phyloP scores from a whole-genome alignment of 2,113 vertebrate species.

The Thalassarche chlororhynchos region DNA sequence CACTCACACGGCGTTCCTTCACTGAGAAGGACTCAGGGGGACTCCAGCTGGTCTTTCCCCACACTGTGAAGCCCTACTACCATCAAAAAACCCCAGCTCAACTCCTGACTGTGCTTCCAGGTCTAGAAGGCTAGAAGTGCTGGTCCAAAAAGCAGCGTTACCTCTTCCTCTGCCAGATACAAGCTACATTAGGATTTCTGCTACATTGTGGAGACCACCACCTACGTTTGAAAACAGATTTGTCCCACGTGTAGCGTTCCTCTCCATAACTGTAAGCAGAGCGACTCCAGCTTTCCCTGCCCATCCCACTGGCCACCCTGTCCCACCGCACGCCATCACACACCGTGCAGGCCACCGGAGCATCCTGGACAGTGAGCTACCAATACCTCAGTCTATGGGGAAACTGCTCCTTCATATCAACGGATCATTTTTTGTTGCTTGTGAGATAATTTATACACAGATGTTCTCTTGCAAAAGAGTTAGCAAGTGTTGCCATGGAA shows the following conservation, averaged over 20 bases:
- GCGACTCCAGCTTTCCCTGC: neutral
- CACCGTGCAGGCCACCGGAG: neutral
- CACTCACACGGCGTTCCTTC: rapidly evolving
- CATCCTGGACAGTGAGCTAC: neutral
- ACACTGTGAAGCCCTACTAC: neutral
- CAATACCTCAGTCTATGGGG: neutral
- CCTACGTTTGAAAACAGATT: too few species aligned
- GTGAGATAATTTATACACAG: neutral
- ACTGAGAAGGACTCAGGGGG: neutral
- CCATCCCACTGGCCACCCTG: neutral
- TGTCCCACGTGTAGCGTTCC: neutral
- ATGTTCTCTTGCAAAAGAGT: neutral
- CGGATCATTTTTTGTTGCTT: neutral
- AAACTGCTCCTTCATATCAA: neutral
- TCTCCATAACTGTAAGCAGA: neutral
- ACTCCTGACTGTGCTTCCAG: neutral
- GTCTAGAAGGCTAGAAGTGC: neutral
- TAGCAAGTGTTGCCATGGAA: neutral
- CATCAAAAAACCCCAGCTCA: neutral
- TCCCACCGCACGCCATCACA: neutral
- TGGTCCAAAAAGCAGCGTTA: neutral
- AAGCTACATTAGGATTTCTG: neutral
- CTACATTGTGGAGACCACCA: neutral
- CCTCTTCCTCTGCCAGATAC: neutral
- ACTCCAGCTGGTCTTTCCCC: neutral